Evolutionary conservation across 2,888 invertebrate species (phyloP).

Genomic region (Oligia latruncula): DNA sequence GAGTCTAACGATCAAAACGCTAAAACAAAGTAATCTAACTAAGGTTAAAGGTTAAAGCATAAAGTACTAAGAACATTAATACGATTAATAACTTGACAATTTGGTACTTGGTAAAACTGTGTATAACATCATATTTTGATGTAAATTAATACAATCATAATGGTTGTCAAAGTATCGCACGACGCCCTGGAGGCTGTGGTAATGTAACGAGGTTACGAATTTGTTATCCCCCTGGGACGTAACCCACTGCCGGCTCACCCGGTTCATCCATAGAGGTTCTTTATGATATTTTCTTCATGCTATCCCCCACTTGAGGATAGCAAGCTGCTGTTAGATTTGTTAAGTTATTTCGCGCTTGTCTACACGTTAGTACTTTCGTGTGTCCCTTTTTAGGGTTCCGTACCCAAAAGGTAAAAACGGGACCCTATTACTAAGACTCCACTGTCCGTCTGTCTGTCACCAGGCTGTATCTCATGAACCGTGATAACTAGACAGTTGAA

Average conservation of each 20-base stretch:
- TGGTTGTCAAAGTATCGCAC: slow-evolving; percentile 73
- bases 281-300: slow-evolving; percentile 72
- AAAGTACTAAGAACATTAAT: slow-evolving; percentile 28
- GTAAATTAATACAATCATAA: slow-evolving; percentile 72
- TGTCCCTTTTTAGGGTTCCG: slow-evolving; percentile 7
- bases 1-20: neutral
- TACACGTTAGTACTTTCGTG: slow-evolving; percentile 28
- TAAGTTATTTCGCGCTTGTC: slow-evolving; percentile 60
- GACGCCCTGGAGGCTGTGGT: slow-evolving; percentile 66
- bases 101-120: slow-evolving; percentile 53
- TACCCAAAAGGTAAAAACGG: no score
- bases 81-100: slow-evolving; percentile 43
- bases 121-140: slow-evolving; percentile 58
- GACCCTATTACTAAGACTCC: no score
- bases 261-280: slow-evolving; percentile 69
- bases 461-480: no score
- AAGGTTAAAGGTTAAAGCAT: slow-evolving; percentile 10
- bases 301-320: slow-evolving; percentile 67
- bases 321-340: slow-evolving; percentile 55
- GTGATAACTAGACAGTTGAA: no score
- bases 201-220: slow-evolving; percentile 74
- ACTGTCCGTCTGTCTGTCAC: no score
- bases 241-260: slow-evolving; percentile 69
- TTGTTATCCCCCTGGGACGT: slow-evolving; percentile 73
- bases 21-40: slow-evolving; percentile 24